These are phyloP conservation scores for Oreochromis tanganicae DNA, from an alignment of 2,113 vertebrate species.

Conservation along the genomic window DNA sequence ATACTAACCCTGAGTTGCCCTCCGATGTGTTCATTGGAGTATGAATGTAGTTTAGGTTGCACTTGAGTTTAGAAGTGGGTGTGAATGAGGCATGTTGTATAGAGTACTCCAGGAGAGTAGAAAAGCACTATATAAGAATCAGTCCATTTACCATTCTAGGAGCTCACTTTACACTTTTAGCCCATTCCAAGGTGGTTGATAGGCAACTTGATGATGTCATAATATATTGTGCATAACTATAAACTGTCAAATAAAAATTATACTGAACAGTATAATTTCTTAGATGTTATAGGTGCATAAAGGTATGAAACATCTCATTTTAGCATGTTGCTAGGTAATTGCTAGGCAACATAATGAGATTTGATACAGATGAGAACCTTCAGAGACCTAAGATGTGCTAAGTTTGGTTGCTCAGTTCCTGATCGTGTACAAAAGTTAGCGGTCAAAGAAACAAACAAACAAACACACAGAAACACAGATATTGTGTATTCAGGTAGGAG, in stretches of 20 bases:
- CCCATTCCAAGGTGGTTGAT: not conserved
- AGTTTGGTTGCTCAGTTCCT: not conserved
- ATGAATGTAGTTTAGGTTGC: too few relatives aligned
- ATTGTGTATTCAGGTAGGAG: not conserved
- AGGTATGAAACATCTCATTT: fast-evolving
- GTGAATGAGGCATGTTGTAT: too few relatives aligned
- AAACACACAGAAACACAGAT: not conserved
- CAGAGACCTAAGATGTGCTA: not conserved
- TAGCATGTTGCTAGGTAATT: fast-evolving
- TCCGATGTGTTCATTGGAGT: too few relatives aligned
- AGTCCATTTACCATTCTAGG: not conserved
- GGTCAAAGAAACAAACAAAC: fast-evolving
- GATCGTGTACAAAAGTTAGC: not conserved
- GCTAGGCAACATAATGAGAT: not conserved
- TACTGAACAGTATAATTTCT: not conserved
- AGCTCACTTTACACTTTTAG: not conserved
- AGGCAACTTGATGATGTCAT: not conserved
- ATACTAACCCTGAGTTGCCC: too few relatives aligned
- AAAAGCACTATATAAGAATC: too few relatives aligned
- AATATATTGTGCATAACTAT: not conserved
- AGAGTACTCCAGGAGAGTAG: too few relatives aligned
- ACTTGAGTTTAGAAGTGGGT: too few relatives aligned
- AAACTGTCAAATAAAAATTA: not conserved
- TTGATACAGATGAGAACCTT: not conserved
- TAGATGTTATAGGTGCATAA: not conserved